These are phyloP conservation scores for Lindbergichthys nudifrons DNA, from an alignment of 2,797 vertebrate genomes.

Conservation along the genomic window DNA sequence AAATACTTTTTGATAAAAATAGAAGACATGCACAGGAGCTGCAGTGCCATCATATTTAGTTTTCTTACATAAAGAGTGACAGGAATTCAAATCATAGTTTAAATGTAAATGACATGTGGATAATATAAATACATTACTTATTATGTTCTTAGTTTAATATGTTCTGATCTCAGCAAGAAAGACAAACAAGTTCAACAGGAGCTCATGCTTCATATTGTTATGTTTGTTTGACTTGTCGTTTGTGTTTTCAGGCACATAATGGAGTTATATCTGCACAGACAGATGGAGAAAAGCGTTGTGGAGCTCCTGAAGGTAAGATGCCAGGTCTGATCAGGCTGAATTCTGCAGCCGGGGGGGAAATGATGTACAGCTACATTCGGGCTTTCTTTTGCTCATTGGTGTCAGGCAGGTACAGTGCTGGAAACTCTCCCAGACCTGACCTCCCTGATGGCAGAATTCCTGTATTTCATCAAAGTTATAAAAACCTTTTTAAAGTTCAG, in stretches of 20 bases:
- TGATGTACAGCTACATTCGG: conserved; percentile 68
- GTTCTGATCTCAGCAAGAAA: not conserved
- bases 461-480: conserved; percentile 24
- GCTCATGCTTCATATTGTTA: conserved; percentile 43
- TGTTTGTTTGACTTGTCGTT: conserved; percentile 41
- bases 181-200: conserved; percentile 5
- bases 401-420: conserved; percentile 60
- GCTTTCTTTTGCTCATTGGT: conserved; percentile 55
- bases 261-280: conserved; percentile 77
- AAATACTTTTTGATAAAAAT: not conserved
- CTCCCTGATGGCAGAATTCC: conserved; percentile 40
- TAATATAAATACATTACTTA: not conserved
- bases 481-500: conserved; percentile 13
- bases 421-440: conserved; percentile 35
- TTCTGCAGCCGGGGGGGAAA: conserved; percentile 54
- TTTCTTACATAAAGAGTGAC: not conserved
- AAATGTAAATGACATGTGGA: not conserved
- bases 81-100: not conserved
- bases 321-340: conserved; percentile 81
- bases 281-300: conserved; percentile 65
- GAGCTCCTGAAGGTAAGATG: conserved; percentile 75
- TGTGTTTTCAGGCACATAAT: conserved; percentile 59
- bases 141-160: not conserved
- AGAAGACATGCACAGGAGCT: not conserved
- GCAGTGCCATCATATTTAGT: too few species aligned